phyloP scores from a whole-genome alignment of 2,888 invertebrate genomes.

The Cheilosia scutellata region DNA sequence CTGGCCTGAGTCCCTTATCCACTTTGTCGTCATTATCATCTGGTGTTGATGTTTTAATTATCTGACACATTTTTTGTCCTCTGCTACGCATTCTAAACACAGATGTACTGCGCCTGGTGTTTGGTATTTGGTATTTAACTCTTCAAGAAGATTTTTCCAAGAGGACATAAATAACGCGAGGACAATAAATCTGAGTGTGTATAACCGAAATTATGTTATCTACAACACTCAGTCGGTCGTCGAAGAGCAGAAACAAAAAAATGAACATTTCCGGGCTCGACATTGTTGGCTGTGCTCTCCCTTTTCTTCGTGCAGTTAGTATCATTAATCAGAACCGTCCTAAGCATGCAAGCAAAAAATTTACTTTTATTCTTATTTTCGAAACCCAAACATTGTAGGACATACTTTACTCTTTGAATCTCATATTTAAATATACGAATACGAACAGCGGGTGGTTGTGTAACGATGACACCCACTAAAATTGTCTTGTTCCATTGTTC shows the following conservation, averaged over 20 bases:
- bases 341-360: constrained; percentile 64
- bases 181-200: constrained; percentile 67
- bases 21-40: constrained; percentile 73
- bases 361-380: constrained; percentile 36
- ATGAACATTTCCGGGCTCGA: constrained; percentile 57
- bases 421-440: constrained; percentile 30
- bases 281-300: constrained; percentile 28
- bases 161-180: constrained; percentile 67
- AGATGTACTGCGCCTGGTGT: constrained; percentile 61
- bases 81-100: constrained; percentile 54
- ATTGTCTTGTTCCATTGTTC: constrained; percentile 57
- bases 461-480: constrained; percentile 69
- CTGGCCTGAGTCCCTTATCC: constrained; percentile 30
- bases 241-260: constrained; percentile 33
- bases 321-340: constrained; percentile 74
- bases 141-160: constrained; percentile 67
- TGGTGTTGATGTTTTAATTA: constrained; percentile 75
- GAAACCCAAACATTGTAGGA: constrained; percentile 43
- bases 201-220: constrained; percentile 54
- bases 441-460: constrained; percentile 65
- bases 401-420: constrained; percentile 42
- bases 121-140: constrained; percentile 65
- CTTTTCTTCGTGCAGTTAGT: constrained; percentile 31
- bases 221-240: constrained; percentile 25
- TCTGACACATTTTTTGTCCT: constrained; percentile 69